Evolutionary conservation across 2,113 vertebrate species (phyloP), one percentile per base, ranked within the genome.

Genomic region (Phoxinus phoxinus): DNA sequence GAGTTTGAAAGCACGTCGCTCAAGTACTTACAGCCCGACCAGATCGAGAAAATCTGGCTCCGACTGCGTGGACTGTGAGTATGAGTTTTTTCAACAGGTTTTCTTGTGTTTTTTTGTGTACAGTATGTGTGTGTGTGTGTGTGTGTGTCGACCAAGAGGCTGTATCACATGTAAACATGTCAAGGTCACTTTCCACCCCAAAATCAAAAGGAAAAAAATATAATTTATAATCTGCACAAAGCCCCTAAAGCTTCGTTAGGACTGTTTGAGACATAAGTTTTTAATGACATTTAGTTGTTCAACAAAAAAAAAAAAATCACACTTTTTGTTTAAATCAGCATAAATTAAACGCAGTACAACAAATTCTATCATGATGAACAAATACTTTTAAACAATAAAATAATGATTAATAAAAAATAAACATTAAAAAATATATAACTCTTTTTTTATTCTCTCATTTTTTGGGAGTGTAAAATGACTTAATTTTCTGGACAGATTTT

Each of bases 31-130:
- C 98, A 99, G 89, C 97, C 98, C 0, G 98, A 99, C 84, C 98
- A 99, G 93, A 99, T 99, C 67, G 98, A 99, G 94, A 99, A 99
- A 93, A 99, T 99, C 91, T 99, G 98, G 98, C 97, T 99, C 83
- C 93, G 98, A 75, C 97, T 99, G 86, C 95, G 97, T 75, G 97
- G 98, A 94, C 95, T 99, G 98, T 99, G 93, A 99, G 98, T 99
- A 94, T 41, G 17, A 37, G 27, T 3, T 90, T 90, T 41, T 88
- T 87, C 85, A 90, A 88, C 89, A 92, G 88, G 89, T 90, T 46
- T 76, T 86, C 25, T 65, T 56, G 37, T 61, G 41, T 86, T 84
- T 48, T 86, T 84, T 48, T 86, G 51, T 84, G 46, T 84, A n/a
- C n/a, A n/a, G 46, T 88, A 65, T 65, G 71, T 84, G 46, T 83